A percentile compares a stretch with the other conserved stretches of the same genome.
These are phyloP conservation scores for Cylindroiulus punctatus DNA, from an alignment of 2,888 invertebrate genomes.

Conservation along the genomic window DNA sequence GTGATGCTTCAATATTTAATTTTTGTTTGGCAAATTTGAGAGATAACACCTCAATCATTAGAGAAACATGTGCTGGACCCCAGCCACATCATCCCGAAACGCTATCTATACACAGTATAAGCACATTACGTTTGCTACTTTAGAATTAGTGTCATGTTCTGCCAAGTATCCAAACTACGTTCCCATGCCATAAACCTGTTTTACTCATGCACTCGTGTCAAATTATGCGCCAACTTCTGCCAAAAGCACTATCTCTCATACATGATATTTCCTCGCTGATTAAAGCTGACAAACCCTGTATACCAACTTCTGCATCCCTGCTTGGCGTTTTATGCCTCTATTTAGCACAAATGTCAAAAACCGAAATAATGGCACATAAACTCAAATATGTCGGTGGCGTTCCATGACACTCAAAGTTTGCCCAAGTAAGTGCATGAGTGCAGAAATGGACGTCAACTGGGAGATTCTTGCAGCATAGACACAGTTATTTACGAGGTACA, in stretches of 20 bases:
- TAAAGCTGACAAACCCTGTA: neutral
- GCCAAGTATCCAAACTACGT: neutral
- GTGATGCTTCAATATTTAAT: too few relatives aligned
- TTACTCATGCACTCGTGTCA: neutral
- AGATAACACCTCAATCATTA: too few relatives aligned
- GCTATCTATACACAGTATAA: too few relatives aligned
- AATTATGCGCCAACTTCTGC: constrained; percentile 27
- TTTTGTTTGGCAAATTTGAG: too few relatives aligned
- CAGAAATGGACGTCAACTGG: too few relatives aligned
- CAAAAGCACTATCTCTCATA: constrained; percentile 7
- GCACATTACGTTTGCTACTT: neutral
- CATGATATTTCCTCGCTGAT: neutral
- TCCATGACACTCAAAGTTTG: neutral
- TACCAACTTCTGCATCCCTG: neutral
- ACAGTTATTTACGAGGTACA: too few relatives aligned
- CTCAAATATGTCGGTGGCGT: neutral
- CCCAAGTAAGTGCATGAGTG: neutral
- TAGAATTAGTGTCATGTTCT: neutral
- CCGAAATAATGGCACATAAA: neutral
- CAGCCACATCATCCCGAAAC: neutral
- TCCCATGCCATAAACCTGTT: neutral
- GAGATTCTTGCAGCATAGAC: too few relatives aligned
- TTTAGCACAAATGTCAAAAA: neutral
- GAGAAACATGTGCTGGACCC: neutral
- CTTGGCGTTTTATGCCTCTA: neutral